Conservation (phyloP, 2,888 invertebrate species). For the Rhorus exstirpatorius region DNA sequence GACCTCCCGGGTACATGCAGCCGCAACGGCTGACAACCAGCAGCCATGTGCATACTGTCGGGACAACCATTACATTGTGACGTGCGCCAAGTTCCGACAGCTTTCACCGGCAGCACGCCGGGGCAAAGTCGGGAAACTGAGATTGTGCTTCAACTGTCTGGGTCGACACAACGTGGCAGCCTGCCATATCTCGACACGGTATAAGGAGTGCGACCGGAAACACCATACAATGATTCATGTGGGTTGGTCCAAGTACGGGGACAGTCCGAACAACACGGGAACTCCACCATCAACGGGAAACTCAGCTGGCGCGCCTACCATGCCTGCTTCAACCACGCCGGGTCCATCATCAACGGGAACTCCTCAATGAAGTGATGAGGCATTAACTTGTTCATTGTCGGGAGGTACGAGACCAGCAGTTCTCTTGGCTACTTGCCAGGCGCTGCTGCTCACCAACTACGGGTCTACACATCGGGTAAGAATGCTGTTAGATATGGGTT, state of each 20-base stretch:
- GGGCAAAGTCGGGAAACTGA: neutral
- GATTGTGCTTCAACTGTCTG: conserved; percentile 42
- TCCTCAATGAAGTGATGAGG: conserved; percentile 2
- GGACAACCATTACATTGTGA: conserved; percentile 17
- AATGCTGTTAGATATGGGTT: conserved; percentile 43
- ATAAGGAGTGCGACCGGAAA: conserved; percentile 23
- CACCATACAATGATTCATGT: conserved; percentile 48
- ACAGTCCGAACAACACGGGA: neutral
- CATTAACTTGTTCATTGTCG: neutral
- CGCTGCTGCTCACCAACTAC: neutral
- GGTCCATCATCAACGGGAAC: conserved; percentile 18
- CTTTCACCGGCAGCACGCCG: neutral
- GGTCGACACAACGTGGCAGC: conserved; percentile 19
- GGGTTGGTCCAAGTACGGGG: conserved; percentile 25
- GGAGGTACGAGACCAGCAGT: conserved; percentile 13
- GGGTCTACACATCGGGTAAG: conserved; percentile 29
- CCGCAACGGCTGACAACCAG: neutral
- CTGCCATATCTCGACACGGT: neutral
- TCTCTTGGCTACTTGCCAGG: conserved; percentile 33
- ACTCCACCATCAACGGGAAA: neutral
- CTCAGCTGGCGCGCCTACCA: neutral
- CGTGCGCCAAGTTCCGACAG: conserved; percentile 8
- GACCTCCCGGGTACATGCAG: neutral
- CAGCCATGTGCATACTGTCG: conserved; percentile 7
- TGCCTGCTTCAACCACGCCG: neutral